These are phyloP conservation scores for Heliangelus exortis DNA, from an alignment of 2,797 vertebrate species.

Conservation along the genomic window DNA sequence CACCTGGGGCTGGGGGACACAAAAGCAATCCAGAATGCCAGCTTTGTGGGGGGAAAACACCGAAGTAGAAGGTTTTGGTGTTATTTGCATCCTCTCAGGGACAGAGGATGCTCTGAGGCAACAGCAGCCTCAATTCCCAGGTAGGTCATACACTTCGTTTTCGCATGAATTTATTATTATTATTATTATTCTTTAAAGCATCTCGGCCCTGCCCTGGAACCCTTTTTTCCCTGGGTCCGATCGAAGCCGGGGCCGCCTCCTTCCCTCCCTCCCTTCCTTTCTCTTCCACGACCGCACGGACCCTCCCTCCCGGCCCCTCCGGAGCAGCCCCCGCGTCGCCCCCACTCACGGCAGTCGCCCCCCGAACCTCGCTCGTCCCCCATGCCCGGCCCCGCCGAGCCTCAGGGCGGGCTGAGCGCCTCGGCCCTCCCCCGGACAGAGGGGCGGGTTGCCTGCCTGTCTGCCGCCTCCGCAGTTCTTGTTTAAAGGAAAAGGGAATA, in stretches of 20 bases:
- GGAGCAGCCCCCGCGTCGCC: not conserved
- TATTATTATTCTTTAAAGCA: not conserved
- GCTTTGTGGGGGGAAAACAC: not conserved
- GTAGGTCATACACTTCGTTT: not conserved
- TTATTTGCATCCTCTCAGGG: not conserved
- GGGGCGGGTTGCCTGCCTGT: not conserved
- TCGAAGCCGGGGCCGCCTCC: not conserved
- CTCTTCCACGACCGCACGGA: not conserved
- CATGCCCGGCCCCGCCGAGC: not conserved
- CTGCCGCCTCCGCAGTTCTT: not conserved
- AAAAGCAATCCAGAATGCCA: not conserved
- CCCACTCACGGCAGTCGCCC: conserved; percentile 55
- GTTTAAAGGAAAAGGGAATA: not conserved
- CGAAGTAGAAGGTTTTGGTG: fast-evolving
- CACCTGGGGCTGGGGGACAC: not conserved
- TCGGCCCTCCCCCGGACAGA: not conserved
- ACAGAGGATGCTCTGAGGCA: not conserved
- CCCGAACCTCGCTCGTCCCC: not conserved
- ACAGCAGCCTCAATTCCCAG: not conserved
- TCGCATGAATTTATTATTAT: not conserved
- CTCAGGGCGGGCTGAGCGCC: not conserved
- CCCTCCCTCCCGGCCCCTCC: not conserved
- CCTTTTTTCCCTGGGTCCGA: too few species aligned
- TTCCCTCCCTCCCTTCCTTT: not conserved
- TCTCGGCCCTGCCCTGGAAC: not conserved